Conservation (phyloP, 2,113 vertebrate genomes). For the Calypte anna region DNA sequence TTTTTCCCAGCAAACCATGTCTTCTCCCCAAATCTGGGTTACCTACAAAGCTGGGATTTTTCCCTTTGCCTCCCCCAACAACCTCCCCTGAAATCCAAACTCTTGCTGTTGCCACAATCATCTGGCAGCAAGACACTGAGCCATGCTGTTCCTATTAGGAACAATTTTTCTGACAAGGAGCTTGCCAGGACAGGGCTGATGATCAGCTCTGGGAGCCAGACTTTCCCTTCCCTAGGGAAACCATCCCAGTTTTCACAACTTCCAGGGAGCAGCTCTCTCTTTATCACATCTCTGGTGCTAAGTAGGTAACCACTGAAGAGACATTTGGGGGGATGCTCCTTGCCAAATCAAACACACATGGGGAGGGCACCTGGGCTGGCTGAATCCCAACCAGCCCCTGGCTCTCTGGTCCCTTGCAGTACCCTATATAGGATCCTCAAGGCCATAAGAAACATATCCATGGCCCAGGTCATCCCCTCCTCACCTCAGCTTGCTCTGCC, state of each 20-base stretch:
- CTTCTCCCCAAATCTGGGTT: not conserved
- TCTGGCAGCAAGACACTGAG: conserved; percentile 10
- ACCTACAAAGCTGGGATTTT: not conserved
- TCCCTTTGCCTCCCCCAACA: not conserved
- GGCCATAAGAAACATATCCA: not conserved
- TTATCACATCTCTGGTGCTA: not conserved
- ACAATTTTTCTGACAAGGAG: conserved; percentile 50
- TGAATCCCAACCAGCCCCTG: not conserved
- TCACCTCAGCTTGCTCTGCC: conserved; percentile 60
- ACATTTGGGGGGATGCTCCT: not conserved
- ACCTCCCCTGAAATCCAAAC: not conserved
- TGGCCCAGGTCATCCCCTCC: not conserved
- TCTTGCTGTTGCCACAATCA: not conserved
- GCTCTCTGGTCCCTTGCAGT: not conserved
- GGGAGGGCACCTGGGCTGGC: not conserved
- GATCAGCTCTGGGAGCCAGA: not conserved
- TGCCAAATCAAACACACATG: conserved; percentile 20
- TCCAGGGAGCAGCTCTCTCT: not conserved
- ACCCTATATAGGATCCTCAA: not conserved
- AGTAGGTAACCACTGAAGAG: not conserved
- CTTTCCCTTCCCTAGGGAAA: conserved; percentile 35
- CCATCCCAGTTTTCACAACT: not conserved
- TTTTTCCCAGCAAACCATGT: not conserved
- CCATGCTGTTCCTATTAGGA: conserved; percentile 48
- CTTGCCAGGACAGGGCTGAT: conserved; percentile 5